phyloP scores from a whole-genome alignment of 2,888 invertebrate genomes.

The Yponomeuta evonymella region DNA sequence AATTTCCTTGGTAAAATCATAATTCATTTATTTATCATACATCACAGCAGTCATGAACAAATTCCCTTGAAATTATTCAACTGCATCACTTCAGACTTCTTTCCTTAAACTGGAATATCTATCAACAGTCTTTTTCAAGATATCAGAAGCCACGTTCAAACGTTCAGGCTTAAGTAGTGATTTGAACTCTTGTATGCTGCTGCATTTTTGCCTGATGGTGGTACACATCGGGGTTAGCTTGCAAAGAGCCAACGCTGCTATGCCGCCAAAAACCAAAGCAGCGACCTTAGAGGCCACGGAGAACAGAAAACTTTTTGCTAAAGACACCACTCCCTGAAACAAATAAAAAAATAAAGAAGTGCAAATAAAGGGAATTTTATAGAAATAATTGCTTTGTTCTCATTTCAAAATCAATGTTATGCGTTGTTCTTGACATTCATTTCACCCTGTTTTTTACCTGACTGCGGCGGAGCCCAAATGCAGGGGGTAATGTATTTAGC shows the following conservation, averaged over 20 bases:
- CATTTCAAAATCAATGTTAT: no score
- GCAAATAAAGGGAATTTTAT: neutral
- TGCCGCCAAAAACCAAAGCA: neutral
- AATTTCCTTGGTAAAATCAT: no score
- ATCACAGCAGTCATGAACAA: no score
- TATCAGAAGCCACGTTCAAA: neutral
- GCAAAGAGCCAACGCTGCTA: slow-evolving; percentile 5
- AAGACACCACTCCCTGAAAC: slow-evolving; percentile 1
- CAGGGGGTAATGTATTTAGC: no score
- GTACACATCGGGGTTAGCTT: slow-evolving; percentile 7
- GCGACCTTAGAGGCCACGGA: neutral
- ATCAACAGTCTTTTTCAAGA: neutral
- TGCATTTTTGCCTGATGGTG: neutral
- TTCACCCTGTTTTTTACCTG: no score
- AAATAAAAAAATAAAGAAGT: neutral
- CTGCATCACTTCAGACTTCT: neutral
- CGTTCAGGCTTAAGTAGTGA: neutral
- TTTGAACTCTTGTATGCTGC: neutral
- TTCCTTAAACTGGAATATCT: neutral
- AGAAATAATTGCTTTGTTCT: no score
- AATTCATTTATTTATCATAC: no score
- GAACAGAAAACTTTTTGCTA: neutral
- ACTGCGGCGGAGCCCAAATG: no score
- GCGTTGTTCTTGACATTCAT: no score
- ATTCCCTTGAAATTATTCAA: no score